These are phyloP conservation scores for Eudyptes chrysolophus DNA, from an alignment of 2,113 vertebrate species.

Conservation along the genomic window DNA sequence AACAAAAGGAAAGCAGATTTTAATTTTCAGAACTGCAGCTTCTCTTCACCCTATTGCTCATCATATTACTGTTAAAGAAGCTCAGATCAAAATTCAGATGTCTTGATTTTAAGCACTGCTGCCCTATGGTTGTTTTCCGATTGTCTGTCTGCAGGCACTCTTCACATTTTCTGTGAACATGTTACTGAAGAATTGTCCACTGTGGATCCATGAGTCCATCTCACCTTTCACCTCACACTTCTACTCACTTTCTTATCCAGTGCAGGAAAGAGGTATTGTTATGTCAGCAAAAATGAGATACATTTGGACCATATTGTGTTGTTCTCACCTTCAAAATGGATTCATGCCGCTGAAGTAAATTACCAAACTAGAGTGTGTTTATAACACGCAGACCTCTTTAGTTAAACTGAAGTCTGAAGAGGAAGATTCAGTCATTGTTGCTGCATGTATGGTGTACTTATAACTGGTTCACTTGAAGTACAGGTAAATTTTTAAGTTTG, in stretches of 20 bases:
- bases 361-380: background rate
- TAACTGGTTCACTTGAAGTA: background rate
- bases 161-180: background rate
- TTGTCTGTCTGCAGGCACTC: background rate
- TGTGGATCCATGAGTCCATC: background rate
- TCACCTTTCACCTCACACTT: background rate
- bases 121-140: background rate
- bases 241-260: background rate
- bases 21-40: background rate
- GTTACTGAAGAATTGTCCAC: background rate
- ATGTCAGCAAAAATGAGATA: background rate
- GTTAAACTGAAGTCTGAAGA: background rate
- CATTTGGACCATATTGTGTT: background rate
- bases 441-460: background rate
- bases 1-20: background rate
- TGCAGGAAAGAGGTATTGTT: background rate
- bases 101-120: background rate
- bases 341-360: background rate
- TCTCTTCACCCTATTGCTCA: rapidly evolving
- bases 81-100: background rate
- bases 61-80: background rate
- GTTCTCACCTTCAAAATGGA: background rate
- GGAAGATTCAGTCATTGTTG: background rate
- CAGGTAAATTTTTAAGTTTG: background rate
- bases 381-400: background rate